Evolutionary conservation across 1,140 invertebrate genomes (phyloP).

Genomic region (Cotesia typhae): DNA sequence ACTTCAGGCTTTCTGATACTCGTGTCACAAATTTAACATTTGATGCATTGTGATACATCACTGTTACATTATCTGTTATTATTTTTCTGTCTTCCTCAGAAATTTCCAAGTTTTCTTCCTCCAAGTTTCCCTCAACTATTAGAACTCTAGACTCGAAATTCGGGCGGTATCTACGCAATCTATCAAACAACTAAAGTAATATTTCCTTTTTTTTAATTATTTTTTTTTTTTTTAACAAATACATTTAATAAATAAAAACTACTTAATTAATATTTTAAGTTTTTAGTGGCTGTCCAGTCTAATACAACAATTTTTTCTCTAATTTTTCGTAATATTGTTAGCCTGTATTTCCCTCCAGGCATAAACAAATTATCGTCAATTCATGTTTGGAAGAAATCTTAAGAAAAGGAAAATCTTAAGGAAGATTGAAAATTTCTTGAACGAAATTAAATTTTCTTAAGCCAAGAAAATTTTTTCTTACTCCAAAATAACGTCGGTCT

Average conservation of each 20-base stretch:
- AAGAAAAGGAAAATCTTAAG: no score
- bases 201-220: neutral
- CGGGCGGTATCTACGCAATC: slow-evolving; percentile 60
- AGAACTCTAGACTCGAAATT: slow-evolving; percentile 70
- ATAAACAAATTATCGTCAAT: no score
- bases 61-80: slow-evolving; percentile 69
- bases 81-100: slow-evolving; percentile 68
- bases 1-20: slow-evolving; percentile 71
- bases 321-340: no score
- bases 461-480: no score
- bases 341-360: no score
- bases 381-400: no score
- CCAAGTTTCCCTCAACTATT: slow-evolving; percentile 75
- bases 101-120: slow-evolving; percentile 74
- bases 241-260: neutral
- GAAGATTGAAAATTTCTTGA: no score
- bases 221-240: slow-evolving; percentile 3
- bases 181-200: slow-evolving; percentile 68
- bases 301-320: no score
- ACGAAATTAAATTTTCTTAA: no score
- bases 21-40: slow-evolving; percentile 89
- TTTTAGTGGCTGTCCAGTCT: no score
- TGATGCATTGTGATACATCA: slow-evolving; percentile 90
- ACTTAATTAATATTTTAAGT: slow-evolving; percentile 41
- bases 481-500: no score